Evolutionary conservation across 2,888 invertebrate species (phyloP), one percentile per base, ranked within the genome.

Genomic region (Phragmatobia fuliginosa): DNA sequence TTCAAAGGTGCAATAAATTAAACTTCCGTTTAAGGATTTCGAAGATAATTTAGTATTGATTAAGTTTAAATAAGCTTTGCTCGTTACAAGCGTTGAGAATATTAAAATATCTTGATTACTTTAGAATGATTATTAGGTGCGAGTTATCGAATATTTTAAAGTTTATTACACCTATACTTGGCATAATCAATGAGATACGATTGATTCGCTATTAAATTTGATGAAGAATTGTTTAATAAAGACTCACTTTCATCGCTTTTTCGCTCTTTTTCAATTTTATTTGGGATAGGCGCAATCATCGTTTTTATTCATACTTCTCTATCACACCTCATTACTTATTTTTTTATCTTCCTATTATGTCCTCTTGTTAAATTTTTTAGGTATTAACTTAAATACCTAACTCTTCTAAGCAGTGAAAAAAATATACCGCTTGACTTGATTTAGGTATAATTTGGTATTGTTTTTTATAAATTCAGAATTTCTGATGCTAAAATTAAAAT

Each of bases 81-180:
- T 45, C 32, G 41, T n/a, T 32, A 63, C 32, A 32, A n/a, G 5
- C 33, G 18, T 49, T 33, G 33, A 25, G 25, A 7, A 16, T 41
- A 59, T 68, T 41, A 62, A 32, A n/a, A 56, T 56, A 18, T 56
- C 16, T 63, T 63, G 63, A 49, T 63, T 49, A 63, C 49, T 32
- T 49, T 33, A 21, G 3, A 49, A 56, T 67, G 36, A 62, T 56
- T 67, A 62, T 31, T 56, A 58, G 67, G 67, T 62, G 62, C 41
- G 52, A 67, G 56, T 62, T 62, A 56, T 45, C 62, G 18, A 18
- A 62, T 21, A 21, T 41, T 41, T 45, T 59, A 14, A 10, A 58
- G n/a, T 59, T 58, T 52, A 58, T 62, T 63, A 68, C 45, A 4
- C 0, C 21, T 45, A 62, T 41, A 58, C 32, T 10, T 32, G n/a